Evolutionary conservation across 2,113 vertebrate species (phyloP).

Genomic region (Archilochus colubris): DNA sequence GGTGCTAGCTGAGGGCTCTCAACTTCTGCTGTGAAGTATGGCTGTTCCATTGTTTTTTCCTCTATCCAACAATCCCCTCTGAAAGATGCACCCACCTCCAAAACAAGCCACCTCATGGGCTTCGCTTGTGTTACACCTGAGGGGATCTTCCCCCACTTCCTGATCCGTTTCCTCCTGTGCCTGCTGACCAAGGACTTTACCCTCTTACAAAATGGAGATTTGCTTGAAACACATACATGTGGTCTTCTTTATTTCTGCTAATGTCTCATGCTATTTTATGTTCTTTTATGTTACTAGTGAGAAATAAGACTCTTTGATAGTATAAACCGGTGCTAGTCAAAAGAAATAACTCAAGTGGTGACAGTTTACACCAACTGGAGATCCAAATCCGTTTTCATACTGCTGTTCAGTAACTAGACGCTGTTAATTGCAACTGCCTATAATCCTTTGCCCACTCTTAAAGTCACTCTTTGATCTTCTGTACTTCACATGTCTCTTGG

Average conservation of each 20-base stretch:
- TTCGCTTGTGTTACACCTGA: background rate
- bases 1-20: background rate
- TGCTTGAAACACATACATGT: background rate
- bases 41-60: accelerated
- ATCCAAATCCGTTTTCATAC: background rate
- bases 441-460: background rate
- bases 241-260: background rate
- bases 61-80: background rate
- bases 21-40: background rate
- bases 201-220: background rate
- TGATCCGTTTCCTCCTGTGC: background rate
- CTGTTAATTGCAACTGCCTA: background rate
- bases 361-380: background rate
- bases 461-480: background rate
- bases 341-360: background rate
- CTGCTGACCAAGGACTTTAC: background rate
- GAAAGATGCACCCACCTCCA: background rate
- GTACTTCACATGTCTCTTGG: background rate
- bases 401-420: background rate
- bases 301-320: background rate
- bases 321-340: background rate
- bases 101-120: accelerated
- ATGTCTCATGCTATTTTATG: background rate
- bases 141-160: background rate
- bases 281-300: background rate